Base-by-base conservation (phyloP, 2,113 vertebrate species). In the Scatophagus argus region DNA sequence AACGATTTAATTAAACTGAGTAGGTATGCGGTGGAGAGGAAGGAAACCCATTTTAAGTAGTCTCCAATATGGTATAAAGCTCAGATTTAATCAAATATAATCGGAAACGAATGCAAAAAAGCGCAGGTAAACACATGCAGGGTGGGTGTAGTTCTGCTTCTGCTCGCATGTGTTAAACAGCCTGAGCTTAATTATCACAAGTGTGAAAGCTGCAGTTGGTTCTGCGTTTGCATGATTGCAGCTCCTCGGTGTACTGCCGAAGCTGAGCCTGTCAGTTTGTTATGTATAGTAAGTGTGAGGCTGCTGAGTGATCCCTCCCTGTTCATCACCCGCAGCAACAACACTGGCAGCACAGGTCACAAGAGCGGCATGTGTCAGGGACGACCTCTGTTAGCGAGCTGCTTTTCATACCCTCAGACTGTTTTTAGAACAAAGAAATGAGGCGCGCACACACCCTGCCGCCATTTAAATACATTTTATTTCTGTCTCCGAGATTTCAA, bases 351-450 rank as follows among this genome's bases (percentile, higher is more conserved):
- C 55, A 25, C 63, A 32, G 59, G 63, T 65, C 73, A 54, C 54
- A 0, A n/a, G 14, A 74, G 58, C 56, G 56, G 61, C 83, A 78
- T 65, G 80, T 73, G 77, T 80, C 41, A 16, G 1, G 29, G 43
- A 25, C 10, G 46, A 34, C 55, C 65, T 64, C 74, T 43, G 49
- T 23, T 16, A 12, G n/a, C 2, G 19, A 46, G 62, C 51, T 77
- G 67, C 54, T 25, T 19, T 13, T 46, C 69, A 78, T 84, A 31
- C 46, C 47, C 16, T 46, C 32, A 4, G 0, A 6, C 75, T 64
- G 47, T 77, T 79, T 77, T 31, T 82, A 82, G 81, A 76, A 58
- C 78, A 76, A 54, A 65, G 56, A 17, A 47, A 47, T 14, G 19
- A 39, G 13, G 8, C n/a, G 0, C 43, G 8, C n/a, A 0, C 43